These are phyloP conservation scores for Hydrozoanthus tunicans DNA, from an alignment of 64 coral and sea anemone genomes.

Conservation along the genomic window DNA sequence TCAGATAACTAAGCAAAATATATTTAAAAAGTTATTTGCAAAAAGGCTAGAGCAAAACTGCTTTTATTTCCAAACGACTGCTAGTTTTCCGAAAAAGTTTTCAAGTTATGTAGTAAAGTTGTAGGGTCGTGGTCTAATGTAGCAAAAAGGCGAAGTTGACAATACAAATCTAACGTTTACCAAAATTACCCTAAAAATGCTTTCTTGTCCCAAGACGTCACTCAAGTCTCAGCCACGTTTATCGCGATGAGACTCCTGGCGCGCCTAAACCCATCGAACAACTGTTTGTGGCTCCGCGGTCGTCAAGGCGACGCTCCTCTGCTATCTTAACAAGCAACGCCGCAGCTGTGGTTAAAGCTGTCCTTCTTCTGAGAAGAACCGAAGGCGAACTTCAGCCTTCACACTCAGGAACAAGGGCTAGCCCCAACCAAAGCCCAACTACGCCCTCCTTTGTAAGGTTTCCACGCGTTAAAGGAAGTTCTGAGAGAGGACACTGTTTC, in stretches of 20 bases:
- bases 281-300: constrained; percentile 71
- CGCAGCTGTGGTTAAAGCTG: constrained; percentile 83
- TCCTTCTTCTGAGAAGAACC: constrained; percentile 69
- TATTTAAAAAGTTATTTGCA: no score
- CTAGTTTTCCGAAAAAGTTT: no score
- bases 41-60: no score
- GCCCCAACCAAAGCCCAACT: not conserved
- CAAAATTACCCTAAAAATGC: no score
- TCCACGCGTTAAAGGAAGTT: not conserved
- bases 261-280: constrained; percentile 61
- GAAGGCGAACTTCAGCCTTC: not conserved
- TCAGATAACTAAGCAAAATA: no score
- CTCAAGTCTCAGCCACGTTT: constrained; percentile 19
- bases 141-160: no score
- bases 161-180: no score
- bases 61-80: no score
- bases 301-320: constrained; percentile 69
- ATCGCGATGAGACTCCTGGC: constrained; percentile 59
- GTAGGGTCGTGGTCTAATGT: no score
- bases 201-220: constrained; percentile 5
- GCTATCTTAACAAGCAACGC: constrained; percentile 77
- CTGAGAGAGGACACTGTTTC: not conserved
- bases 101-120: no score
- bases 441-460: not conserved
- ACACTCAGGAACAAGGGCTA: not conserved